Evolutionary conservation across 2,888 invertebrate species (phyloP).

Genomic region (Drosophila macrospina): DNA sequence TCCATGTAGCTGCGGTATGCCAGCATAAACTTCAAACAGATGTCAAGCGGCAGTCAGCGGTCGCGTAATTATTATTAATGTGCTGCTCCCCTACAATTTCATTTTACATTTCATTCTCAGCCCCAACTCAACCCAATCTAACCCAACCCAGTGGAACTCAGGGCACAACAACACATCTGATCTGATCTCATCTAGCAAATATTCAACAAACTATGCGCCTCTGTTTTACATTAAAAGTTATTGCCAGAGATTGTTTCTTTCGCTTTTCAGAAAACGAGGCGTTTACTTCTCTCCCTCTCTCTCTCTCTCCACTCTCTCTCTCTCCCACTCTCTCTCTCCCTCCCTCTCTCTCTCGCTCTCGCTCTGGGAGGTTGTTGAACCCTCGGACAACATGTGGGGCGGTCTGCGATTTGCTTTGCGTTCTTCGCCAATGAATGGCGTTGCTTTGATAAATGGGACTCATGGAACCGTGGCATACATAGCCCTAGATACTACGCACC

Average conservation of each 20-base stretch:
- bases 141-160: conserved; percentile 16
- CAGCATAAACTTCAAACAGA: conserved; percentile 70
- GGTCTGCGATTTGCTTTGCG: conserved; percentile 37
- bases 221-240: conserved; percentile 67
- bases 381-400: conserved; percentile 54
- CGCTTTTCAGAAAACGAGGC: conserved; percentile 48
- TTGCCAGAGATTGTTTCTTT: conserved; percentile 41
- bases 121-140: background rate
- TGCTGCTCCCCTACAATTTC: conserved; percentile 38
- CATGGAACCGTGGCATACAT: conserved; percentile 41
- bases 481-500: conserved; percentile 17
- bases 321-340: no score
- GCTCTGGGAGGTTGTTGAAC: conserved; percentile 50
- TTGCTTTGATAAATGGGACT: conserved; percentile 60
- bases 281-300: conserved; percentile 43
- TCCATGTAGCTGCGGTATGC: conserved; percentile 33
- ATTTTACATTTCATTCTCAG: background rate
- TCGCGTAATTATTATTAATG: conserved; percentile 70
- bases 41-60: conserved; percentile 60
- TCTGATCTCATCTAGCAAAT: conserved; percentile 69
- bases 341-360: no score
- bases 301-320: no score
- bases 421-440: conserved; percentile 55
- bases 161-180: conserved; percentile 28
- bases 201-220: conserved; percentile 52